phyloP scores from a whole-genome alignment of 2,797 vertebrate genomes.

The Clarias laeviceps region DNA sequence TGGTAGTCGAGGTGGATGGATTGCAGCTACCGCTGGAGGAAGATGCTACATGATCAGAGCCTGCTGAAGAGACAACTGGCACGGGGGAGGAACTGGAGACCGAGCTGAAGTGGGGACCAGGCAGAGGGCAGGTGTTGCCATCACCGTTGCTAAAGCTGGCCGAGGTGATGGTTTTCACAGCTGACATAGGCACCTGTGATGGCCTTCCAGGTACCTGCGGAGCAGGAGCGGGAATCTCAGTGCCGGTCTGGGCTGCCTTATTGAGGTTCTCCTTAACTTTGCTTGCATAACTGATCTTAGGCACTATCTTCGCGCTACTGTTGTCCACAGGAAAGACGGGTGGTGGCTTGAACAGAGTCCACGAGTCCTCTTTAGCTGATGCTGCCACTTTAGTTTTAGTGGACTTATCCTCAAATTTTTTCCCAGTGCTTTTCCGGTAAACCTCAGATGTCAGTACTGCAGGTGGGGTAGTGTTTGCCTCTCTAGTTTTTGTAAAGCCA shows the following conservation, averaged over 20 bases:
- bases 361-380: constrained; percentile 92
- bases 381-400: constrained; percentile 86
- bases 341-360: constrained; percentile 98
- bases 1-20: constrained; percentile 68
- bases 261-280: constrained; percentile 99
- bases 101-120: constrained; percentile 86
- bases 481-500: constrained; percentile 62
- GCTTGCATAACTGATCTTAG: constrained; percentile 99
- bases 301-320: constrained; percentile 99
- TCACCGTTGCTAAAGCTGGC: constrained; percentile 95
- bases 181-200: constrained; percentile 95
- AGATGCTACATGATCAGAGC: constrained; percentile 84
- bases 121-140: constrained; percentile 80
- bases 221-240: constrained; percentile 75
- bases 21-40: constrained; percentile 74
- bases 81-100: constrained; percentile 83
- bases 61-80: constrained; percentile 69
- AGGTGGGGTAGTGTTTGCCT: constrained; percentile 71
- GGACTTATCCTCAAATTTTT: constrained; percentile 90
- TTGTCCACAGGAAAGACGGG: constrained; percentile 99
- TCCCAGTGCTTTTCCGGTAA: constrained; percentile 88
- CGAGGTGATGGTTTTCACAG: constrained; percentile 97
- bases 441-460: constrained; percentile 69
- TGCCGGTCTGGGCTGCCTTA: constrained; percentile 87
- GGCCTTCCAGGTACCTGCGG: constrained; percentile 77